Conservation (phyloP, 2,888 invertebrate genomes). For the Eugnorisma glareosa region DNA sequence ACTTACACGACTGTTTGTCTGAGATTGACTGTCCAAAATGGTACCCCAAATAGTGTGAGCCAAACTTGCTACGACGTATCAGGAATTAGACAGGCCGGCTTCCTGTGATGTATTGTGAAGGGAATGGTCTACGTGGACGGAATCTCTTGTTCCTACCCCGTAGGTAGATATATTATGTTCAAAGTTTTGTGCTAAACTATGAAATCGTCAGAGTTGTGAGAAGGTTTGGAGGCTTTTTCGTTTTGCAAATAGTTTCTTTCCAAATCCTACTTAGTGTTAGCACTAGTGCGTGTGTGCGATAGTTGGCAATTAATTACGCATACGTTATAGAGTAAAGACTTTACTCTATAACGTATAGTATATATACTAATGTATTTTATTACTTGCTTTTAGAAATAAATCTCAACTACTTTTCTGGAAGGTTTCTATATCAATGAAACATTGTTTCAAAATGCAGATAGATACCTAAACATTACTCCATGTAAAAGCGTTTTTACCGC, state of each 20-base stretch:
- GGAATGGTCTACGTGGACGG: slow-evolving; percentile 57
- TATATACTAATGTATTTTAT: neutral
- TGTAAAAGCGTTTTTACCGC: slow-evolving; percentile 24
- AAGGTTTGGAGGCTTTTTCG: neutral
- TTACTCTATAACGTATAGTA: too few species aligned
- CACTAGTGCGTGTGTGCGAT: neutral
- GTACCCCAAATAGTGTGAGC: slow-evolving; percentile 32
- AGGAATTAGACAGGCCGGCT: slow-evolving; percentile 73
- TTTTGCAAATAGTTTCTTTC: neutral
- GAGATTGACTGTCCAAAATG: slow-evolving; percentile 28
- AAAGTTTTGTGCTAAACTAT: slow-evolving; percentile 19
- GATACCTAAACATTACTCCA: slow-evolving; percentile 11
- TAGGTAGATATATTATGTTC: slow-evolving; percentile 6
- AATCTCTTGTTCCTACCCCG: slow-evolving; percentile 36
- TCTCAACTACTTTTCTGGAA: neutral
- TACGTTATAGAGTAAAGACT: neutral
- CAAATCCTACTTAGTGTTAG: neutral
- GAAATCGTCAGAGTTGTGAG: neutral
- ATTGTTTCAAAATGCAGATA: neutral
- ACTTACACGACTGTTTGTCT: slow-evolving; percentile 7
- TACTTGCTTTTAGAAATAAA: neutral
- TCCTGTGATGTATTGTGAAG: slow-evolving; percentile 74
- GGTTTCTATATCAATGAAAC: neutral
- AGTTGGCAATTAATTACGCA: neutral
- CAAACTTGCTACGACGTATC: slow-evolving; percentile 67